Evolutionary conservation across 1,140 invertebrate species (phyloP).

Genomic region (Lucilia sericata): DNA sequence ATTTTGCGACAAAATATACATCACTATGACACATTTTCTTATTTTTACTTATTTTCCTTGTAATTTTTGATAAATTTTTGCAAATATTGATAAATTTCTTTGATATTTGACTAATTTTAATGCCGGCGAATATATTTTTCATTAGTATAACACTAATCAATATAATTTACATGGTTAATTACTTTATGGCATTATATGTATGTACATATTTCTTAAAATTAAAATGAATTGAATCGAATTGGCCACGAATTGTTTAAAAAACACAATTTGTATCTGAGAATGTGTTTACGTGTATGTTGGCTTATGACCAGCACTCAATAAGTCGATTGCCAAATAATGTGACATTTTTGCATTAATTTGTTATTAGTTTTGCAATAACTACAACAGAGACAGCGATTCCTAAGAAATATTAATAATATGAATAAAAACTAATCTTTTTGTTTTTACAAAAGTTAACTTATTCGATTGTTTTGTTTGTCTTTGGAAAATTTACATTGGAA

Average conservation of each 20-base stretch:
- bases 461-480: not conserved
- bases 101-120: no score
- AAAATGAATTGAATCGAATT: not conserved
- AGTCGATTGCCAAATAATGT: conserved; percentile 40
- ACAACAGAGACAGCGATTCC: conserved; percentile 23
- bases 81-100: no score
- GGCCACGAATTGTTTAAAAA: not conserved
- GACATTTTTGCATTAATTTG: conserved; percentile 43
- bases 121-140: no score
- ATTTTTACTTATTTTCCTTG: no score
- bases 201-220: no score
- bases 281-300: not conserved
- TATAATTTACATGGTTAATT: no score
- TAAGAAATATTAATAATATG: conserved; percentile 15
- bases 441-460: not conserved
- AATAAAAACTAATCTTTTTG: not conserved
- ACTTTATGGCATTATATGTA: no score
- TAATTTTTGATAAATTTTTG: no score
- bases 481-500: not conserved
- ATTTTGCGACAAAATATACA: no score
- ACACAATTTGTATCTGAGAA: not conserved
- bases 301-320: conserved; percentile 18
- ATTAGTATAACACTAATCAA: no score
- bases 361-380: conserved; percentile 17
- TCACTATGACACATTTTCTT: no score